Base-by-base conservation (phyloP, 2,797 vertebrate species). In the Eospalax fontanierii region DNA sequence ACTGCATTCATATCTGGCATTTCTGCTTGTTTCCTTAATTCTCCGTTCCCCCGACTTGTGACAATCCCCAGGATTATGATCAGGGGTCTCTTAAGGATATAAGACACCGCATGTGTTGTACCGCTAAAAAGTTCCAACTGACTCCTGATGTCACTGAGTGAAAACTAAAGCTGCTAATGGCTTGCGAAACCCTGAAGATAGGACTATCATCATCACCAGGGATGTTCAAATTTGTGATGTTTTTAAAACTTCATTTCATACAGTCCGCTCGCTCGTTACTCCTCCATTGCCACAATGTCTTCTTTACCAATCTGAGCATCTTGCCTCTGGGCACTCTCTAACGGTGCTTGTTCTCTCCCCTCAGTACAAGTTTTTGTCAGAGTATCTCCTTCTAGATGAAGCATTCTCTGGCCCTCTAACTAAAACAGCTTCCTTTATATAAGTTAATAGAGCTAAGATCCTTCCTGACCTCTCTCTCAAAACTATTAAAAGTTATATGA, bases 401-500 rank as follows among this genome's bases (percentile, higher is more conserved):
- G 24, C 35, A 80, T 40, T 92, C 35, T 61, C 22, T 92, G 15
- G 30, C 35, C 54, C 61, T 87, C 46, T 54, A 79, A 74, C n/a
- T 26, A 90, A 83, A 90, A 90, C 4, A n/a, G 3, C 22, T 65
- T 71, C 3, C 19, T 75, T 9, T 28, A 40, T 43, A 15, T 59
- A 90, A 84, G 18, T 80, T 89, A 66, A 22, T 16, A 16, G 19
- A 73, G 28, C 8, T 81, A 61, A 35, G 14, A 19, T 9, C 38
- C 26, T 43, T n/a, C 46, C 46, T 73, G 78, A 86, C 18, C 5
- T 85, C 73, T 59, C 46, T 79, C 50, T 59, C 38, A 59, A 75
- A 35, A 66, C 83, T 40, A 21, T 43, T 76, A 93, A 33, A 63
- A 38, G 7, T 40, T 91, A 16, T 76, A 54, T 92, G 65, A 96